Percentiles rank a stretch among this genome's conserved stretches.
phyloP scores from a whole-genome alignment of 2,113 vertebrate species.

The Rana temporaria region DNA sequence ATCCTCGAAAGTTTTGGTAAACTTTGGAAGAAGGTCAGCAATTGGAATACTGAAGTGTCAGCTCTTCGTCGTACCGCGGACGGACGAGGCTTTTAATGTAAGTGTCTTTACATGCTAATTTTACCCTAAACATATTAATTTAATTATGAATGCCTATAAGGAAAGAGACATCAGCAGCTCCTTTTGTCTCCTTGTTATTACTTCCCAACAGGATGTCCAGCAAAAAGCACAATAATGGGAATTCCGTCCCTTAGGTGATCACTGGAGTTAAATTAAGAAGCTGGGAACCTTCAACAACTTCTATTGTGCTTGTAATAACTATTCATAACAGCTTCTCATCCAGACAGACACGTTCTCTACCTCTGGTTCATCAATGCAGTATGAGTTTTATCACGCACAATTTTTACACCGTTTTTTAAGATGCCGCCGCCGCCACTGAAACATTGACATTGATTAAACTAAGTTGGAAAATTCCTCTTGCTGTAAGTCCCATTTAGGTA shows the following conservation, averaged over 20 bases:
- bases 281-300: constrained; percentile 41
- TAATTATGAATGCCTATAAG: constrained; percentile 37
- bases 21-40: background rate
- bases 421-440: no score
- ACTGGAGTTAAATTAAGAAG: constrained; percentile 55
- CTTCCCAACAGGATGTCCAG: constrained; percentile 56
- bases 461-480: no score
- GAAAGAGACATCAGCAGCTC: constrained; percentile 47
- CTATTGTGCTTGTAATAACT: constrained; percentile 53
- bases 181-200: constrained; percentile 53
- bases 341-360: background rate
- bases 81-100: background rate
- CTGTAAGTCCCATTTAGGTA: no score
- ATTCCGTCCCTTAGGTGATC: constrained; percentile 53
- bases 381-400: no score
- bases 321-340: constrained; percentile 25
- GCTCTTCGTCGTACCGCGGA: background rate
- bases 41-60: background rate
- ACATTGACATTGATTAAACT: no score
- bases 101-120: background rate
- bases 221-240: constrained; percentile 56
- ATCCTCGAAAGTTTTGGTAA: background rate
- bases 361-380: background rate
- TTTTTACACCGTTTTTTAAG: no score
- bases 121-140: background rate